Conservation (phyloP, 2,797 vertebrate genomes). For the Amazona finschi region DNA sequence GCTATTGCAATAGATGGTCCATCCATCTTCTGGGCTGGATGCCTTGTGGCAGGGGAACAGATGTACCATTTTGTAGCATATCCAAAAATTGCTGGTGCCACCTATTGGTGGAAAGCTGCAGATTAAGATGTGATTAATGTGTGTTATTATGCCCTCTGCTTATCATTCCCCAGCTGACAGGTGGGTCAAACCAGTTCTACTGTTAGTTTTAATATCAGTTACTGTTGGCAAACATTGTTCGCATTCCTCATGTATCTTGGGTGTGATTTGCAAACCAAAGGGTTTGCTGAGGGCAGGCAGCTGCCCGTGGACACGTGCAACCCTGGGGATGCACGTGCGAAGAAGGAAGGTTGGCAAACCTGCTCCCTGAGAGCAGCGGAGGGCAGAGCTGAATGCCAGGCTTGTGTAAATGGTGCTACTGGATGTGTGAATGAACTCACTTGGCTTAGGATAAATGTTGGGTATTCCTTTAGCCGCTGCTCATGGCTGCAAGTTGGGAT, state of each 20-base stretch:
- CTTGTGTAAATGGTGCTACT: rapidly evolving
- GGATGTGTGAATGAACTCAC: rapidly evolving
- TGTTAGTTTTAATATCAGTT: not conserved
- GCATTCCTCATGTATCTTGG: not conserved
- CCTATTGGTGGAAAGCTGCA: constrained; percentile 36
- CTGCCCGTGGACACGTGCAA: not conserved
- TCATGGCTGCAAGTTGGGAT: rapidly evolving
- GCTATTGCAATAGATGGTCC: not conserved
- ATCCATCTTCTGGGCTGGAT: not conserved
- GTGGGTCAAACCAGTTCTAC: constrained; percentile 3
- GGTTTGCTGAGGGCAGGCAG: not conserved
- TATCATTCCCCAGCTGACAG: not conserved
- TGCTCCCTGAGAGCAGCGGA: not conserved
- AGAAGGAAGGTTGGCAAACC: not conserved
- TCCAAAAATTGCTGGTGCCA: constrained; percentile 62
- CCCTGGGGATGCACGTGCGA: not conserved
- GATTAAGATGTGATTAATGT: constrained; percentile 14
- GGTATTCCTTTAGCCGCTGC: rapidly evolving
- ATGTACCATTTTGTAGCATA: not conserved
- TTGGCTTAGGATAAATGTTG: rapidly evolving
- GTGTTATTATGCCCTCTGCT: not conserved
- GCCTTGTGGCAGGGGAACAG: not conserved
- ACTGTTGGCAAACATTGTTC: not conserved
- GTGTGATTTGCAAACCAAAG: not conserved
- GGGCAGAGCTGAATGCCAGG: not conserved